Evolutionary conservation across 2,113 vertebrate genomes (phyloP).

Genomic region (Aphelocoma coerulescens): DNA sequence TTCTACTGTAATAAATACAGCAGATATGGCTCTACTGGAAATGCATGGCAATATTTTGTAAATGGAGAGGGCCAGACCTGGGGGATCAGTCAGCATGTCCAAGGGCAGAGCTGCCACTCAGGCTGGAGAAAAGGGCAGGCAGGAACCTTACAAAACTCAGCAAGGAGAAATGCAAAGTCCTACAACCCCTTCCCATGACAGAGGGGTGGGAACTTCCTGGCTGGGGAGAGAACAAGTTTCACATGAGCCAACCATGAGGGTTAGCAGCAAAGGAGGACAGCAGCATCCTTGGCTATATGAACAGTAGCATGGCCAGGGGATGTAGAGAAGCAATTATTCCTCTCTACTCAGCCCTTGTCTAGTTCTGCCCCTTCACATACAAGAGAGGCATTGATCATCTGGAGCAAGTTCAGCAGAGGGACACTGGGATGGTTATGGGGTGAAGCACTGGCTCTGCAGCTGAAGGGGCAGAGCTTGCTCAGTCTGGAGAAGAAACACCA

Average conservation of each 20-base stretch:
- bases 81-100: not conserved
- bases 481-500: not conserved
- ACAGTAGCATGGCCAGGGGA: not conserved
- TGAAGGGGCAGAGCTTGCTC: not conserved
- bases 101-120: not conserved
- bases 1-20: not conserved
- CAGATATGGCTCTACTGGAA: not conserved
- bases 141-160: not conserved
- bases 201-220: not conserved
- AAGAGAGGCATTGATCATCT: not conserved
- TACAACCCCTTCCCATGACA: not conserved
- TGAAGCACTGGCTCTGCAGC: not conserved
- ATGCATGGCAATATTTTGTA: not conserved
- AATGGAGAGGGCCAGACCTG: not conserved
- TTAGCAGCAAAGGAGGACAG: not conserved
- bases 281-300: not conserved
- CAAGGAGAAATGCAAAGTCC: not conserved
- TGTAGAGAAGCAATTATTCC: not conserved
- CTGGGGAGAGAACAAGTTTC: not conserved
- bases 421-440: not conserved
- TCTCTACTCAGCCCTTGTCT: not conserved
- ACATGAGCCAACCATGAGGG: fast-evolving
- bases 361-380: fast-evolving
- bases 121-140: not conserved
- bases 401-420: not conserved